Evolutionary conservation across 2,888 invertebrate genomes (phyloP).

Genomic region (Boloria selene): DNA sequence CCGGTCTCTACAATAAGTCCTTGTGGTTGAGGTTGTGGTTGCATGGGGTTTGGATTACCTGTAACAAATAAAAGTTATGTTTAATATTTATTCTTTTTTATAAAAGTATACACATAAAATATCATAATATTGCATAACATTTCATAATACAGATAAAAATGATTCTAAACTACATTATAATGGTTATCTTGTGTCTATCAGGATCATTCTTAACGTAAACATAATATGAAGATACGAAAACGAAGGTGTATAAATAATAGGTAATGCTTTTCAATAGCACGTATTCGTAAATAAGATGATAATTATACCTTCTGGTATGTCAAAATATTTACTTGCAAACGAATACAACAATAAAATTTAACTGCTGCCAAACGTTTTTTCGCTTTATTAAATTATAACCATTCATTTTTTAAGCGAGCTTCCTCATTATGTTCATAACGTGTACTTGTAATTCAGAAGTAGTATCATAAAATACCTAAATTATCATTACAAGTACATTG

Average conservation of each 20-base stretch:
- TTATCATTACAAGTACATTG: conserved; percentile 38
- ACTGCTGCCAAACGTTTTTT: conserved; percentile 4
- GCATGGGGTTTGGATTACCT: conserved; percentile 60
- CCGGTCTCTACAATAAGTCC: conserved; percentile 86
- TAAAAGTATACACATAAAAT: too few relatives aligned
- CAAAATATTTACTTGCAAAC: too few relatives aligned
- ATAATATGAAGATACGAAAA: too few relatives aligned
- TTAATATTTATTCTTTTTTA: not conserved
- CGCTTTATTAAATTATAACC: conserved; percentile 17
- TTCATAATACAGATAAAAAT: too few relatives aligned
- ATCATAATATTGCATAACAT: too few relatives aligned
- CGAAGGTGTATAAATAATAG: too few relatives aligned
- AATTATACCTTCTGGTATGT: too few relatives aligned
- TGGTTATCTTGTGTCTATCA: too few relatives aligned
- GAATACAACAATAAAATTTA: conserved; percentile 13
- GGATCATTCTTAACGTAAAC: too few relatives aligned
- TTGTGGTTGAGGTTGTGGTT: conserved; percentile 57
- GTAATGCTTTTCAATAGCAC: too few relatives aligned
- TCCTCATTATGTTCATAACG: conserved; percentile 23
- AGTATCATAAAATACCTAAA: conserved; percentile 29
- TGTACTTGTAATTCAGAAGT: conserved; percentile 28
- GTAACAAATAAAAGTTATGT: conserved; percentile 52
- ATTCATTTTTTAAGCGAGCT: conserved; percentile 15
- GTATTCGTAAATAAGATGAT: too few relatives aligned
- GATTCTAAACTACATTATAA: too few relatives aligned